A percentile compares a stretch with the other conserved stretches of the same genome.
Evolutionary conservation across 2,888 invertebrate genomes (phyloP).

Genomic region (Glyphotaelius pellucidus): DNA sequence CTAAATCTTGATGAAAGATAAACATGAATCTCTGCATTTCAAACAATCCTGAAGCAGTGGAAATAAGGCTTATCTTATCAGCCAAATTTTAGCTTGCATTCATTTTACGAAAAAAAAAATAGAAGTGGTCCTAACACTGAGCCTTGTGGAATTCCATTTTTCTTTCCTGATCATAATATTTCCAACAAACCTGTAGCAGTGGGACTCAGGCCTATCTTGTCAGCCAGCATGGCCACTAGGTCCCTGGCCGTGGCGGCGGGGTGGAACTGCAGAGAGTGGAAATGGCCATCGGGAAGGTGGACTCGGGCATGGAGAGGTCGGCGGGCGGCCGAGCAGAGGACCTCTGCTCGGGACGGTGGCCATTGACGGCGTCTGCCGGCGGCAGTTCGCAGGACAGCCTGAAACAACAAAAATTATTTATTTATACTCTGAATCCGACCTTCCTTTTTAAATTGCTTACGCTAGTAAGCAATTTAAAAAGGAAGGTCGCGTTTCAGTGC

Average conservation of each 20-base stretch:
- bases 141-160: neutral
- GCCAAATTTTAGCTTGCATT: too few species aligned
- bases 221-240: slow-evolving; percentile 90
- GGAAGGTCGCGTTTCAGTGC: too few species aligned
- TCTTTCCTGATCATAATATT: neutral
- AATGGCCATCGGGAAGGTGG: slow-evolving; percentile 95
- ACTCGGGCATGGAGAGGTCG: slow-evolving; percentile 94
- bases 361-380: slow-evolving; percentile 86
- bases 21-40: neutral
- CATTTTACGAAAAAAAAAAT: too few species aligned
- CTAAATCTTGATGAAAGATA: neutral
- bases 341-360: slow-evolving; percentile 95
- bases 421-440: neutral
- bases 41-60: slow-evolving; percentile 77
- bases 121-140: too few species aligned
- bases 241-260: slow-evolving; percentile 94
- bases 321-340: slow-evolving; percentile 93
- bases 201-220: slow-evolving; percentile 91
- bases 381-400: slow-evolving; percentile 76
- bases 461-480: too few species aligned
- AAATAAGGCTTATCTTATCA: slow-evolving; percentile 82
- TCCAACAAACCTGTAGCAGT: slow-evolving; percentile 75
- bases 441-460: neutral
- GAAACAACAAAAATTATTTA: slow-evolving; percentile 57
- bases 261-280: slow-evolving; percentile 96